Conservation (phyloP, 1,140 invertebrate species). For the Contarinia nasturtii region DNA sequence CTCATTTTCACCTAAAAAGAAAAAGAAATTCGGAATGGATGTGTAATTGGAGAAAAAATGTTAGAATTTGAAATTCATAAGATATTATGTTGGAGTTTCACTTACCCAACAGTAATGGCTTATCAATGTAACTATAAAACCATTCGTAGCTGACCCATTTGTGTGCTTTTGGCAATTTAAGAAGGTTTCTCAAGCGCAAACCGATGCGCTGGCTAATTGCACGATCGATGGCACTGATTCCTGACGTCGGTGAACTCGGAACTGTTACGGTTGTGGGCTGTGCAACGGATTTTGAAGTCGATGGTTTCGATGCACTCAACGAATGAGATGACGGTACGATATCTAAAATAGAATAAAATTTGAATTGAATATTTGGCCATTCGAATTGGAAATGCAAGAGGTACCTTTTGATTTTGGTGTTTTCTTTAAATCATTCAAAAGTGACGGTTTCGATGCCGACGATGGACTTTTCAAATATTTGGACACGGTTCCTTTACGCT, state of each 20-base stretch:
- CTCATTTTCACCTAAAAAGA: constrained; percentile 61
- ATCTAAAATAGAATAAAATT: no score
- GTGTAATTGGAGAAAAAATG: no score
- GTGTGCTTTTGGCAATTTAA: constrained; percentile 96
- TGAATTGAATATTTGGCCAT: no score
- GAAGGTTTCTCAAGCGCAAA: constrained; percentile 76
- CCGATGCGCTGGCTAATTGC: constrained; percentile 72
- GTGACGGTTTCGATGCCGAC: no score
- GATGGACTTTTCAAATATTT: constrained; percentile 12
- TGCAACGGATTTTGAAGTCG: neutral
- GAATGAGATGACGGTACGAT: neutral
- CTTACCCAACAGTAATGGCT: constrained; percentile 64
- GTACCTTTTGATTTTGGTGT: no score
- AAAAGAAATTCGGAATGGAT: no score
- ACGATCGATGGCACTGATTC: neutral
- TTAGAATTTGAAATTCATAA: no score
- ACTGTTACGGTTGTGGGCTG: neutral
- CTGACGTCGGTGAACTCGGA: no score
- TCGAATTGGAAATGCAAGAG: no score
- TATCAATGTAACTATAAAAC: constrained; percentile 98
- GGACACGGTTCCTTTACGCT: constrained; percentile 19
- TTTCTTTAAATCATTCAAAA: no score
- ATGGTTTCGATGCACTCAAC: neutral
- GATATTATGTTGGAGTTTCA: no score
- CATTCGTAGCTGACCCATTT: constrained; percentile 99